Conservation (phyloP, 2,797 vertebrate species). For the Crocidura indochinensis region DNA sequence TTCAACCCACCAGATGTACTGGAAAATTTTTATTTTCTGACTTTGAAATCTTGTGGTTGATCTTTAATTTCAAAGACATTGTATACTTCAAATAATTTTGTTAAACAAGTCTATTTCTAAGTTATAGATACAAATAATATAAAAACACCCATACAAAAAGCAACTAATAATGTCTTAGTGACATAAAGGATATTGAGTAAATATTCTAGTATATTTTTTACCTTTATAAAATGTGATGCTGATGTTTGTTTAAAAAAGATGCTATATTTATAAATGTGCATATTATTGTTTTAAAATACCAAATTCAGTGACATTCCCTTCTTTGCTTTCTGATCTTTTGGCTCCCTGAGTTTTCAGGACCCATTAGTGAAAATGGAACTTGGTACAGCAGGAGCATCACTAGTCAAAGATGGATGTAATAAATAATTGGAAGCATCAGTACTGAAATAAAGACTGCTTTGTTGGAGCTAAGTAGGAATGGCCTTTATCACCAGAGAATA, state of each 20-base stretch:
- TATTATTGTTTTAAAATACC: conserved; percentile 38
- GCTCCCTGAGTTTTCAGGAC: not conserved
- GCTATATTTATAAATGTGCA: too few relatives aligned
- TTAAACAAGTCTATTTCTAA: not conserved
- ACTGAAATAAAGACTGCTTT: not conserved
- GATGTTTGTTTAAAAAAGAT: not conserved
- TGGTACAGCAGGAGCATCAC: not conserved
- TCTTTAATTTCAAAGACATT: not conserved
- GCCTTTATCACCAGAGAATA: not conserved
- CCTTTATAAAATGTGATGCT: not conserved
- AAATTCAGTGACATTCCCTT: not conserved
- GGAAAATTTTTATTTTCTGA: not conserved
- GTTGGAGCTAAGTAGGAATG: not conserved
- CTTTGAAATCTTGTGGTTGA: not conserved
- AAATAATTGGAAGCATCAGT: not conserved
- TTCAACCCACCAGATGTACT: too few relatives aligned
- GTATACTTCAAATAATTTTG: not conserved
- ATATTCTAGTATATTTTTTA: not conserved
- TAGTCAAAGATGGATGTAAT: not conserved
- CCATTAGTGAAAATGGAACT: not conserved
- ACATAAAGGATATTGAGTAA: not conserved
- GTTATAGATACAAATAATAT: not conserved
- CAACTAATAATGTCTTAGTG: not conserved
- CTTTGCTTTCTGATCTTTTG: not conserved
- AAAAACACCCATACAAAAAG: not conserved